Conservation (phyloP, 1,140 invertebrate species). For the Cotesia glomerata region DNA sequence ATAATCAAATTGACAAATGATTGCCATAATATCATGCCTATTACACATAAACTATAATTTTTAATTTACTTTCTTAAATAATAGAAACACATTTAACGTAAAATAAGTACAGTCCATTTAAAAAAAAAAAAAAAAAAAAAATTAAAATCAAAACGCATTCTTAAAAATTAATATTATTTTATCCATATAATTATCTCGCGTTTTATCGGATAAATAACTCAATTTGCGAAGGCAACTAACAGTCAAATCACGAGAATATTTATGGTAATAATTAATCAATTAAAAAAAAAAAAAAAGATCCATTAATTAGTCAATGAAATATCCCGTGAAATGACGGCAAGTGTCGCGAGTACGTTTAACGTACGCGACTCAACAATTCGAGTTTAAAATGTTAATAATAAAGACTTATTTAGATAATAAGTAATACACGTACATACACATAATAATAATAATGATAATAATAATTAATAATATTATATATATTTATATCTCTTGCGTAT, state of each 20-base stretch:
- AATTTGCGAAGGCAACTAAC: neutral
- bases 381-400: neutral
- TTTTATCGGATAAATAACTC: neutral
- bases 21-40: constrained; percentile 43
- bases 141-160: constrained; percentile 17
- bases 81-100: constrained; percentile 36
- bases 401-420: no score
- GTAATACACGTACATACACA: neutral
- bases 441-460: neutral
- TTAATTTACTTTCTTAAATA: constrained; percentile 32
- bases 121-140: constrained; percentile 3
- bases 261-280: no score
- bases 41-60: constrained; percentile 21
- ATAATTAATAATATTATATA: neutral
- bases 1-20: constrained; percentile 49
- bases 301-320: neutral
- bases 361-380: neutral
- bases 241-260: neutral
- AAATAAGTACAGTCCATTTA: constrained; percentile 43
- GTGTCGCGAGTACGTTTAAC: neutral
- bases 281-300: no score
- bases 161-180: constrained; percentile 7
- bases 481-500: neutral
- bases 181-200: constrained; percentile 4
- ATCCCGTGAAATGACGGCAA: neutral